phyloP scores from a whole-genome alignment of 2,797 vertebrate species.

The Gobionotothen gibberifrons region DNA sequence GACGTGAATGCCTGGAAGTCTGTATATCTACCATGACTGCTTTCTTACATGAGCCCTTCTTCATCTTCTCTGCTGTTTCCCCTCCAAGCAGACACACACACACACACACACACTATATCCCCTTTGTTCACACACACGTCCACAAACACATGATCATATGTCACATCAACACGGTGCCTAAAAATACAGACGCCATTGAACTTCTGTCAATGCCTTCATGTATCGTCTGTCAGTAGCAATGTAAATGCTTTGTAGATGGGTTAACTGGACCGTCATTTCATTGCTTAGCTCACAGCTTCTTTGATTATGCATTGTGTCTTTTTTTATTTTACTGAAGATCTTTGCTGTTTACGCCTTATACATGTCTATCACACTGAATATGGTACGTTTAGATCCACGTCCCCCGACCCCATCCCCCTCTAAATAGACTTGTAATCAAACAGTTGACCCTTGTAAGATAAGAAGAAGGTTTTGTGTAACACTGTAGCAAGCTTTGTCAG shows the following conservation, averaged over 20 bases:
- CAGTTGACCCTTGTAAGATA: constrained; percentile 78
- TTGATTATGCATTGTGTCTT: constrained; percentile 68
- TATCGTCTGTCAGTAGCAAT: constrained; percentile 84
- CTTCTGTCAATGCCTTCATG: constrained; percentile 86
- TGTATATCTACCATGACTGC: constrained; percentile 87
- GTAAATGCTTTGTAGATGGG: constrained; percentile 83
- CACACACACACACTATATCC: constrained; percentile 24
- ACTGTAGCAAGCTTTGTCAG: constrained; percentile 80
- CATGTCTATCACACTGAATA: constrained; percentile 78
- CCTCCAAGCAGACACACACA: constrained; percentile 48
- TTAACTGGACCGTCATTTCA: constrained; percentile 65
- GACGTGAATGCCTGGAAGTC: constrained; percentile 81
- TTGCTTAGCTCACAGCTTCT: constrained; percentile 72
- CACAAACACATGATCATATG: constrained; percentile 69
- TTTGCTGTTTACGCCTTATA: constrained; percentile 82
- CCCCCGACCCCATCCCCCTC: constrained; percentile 31
- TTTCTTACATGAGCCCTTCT: constrained; percentile 67
- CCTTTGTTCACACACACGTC: constrained; percentile 50
- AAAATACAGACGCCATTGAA: constrained; percentile 95
- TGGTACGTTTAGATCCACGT: constrained; percentile 72
- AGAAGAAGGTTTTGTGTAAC: constrained; percentile 81
- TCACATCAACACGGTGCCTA: constrained; percentile 97
- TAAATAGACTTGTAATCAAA: constrained; percentile 80
- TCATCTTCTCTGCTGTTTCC: constrained; percentile 24
- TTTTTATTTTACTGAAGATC: constrained; percentile 67